Percentiles rank a stretch among this genome's conserved stretches.
Evolutionary conservation across 2,113 vertebrate species (phyloP).

Genomic region (Nothoprocta pentlandii): DNA sequence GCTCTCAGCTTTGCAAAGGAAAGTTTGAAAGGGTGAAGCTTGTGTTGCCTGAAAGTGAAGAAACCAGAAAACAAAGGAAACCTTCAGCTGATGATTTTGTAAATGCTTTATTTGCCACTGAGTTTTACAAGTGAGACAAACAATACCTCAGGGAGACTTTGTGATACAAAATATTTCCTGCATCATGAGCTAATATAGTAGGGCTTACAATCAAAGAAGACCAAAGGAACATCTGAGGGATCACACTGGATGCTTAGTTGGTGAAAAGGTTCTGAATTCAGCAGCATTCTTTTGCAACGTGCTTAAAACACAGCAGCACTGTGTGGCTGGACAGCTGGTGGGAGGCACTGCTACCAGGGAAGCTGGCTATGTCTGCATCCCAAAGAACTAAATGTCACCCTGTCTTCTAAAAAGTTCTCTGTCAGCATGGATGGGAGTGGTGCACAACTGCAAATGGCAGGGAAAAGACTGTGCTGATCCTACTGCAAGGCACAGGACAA

Average conservation of each 20-base stretch:
- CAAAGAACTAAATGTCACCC: not conserved
- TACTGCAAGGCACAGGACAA: not conserved
- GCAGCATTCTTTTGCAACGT: fast-evolving
- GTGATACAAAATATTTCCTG: not conserved
- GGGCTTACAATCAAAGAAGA: not conserved
- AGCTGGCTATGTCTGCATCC: fast-evolving
- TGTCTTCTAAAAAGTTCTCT: not conserved
- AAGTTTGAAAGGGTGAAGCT: not conserved
- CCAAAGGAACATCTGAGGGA: not conserved
- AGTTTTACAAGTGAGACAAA: not conserved
- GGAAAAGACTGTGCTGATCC: not conserved
- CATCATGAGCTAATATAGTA: not conserved
- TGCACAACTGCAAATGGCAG: not conserved
- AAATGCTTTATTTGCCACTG: not conserved
- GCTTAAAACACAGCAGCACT: not conserved
- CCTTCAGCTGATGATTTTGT: not conserved
- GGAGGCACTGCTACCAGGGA: not conserved
- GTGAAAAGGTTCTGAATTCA: not conserved
- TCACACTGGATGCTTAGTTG: not conserved
- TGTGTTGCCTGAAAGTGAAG: not conserved
- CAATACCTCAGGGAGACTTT: not conserved
- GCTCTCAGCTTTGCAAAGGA: not conserved
- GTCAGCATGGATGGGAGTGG: not conserved
- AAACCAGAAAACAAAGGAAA: constrained; percentile 6
- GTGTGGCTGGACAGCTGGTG: not conserved